Conservation (phyloP, 2,797 vertebrate genomes). For the Pseudopleuronectes americanus region DNA sequence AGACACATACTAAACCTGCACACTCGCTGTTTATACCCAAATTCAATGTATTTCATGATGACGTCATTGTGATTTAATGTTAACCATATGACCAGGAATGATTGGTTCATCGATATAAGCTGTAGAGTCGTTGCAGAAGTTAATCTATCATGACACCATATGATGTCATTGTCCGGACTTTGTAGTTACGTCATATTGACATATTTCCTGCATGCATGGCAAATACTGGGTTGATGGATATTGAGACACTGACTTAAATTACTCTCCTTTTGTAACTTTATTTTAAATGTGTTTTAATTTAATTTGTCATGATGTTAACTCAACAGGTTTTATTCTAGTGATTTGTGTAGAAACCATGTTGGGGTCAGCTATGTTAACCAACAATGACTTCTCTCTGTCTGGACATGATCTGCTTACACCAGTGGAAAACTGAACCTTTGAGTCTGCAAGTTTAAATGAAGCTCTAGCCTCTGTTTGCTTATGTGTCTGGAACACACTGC, state of each 20-base stretch:
- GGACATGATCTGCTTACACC: not conserved
- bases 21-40: too few relatives aligned
- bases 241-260: too few relatives aligned
- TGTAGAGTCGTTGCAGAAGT: not conserved
- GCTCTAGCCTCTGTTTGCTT: not conserved
- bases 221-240: too few relatives aligned
- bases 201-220: too few relatives aligned
- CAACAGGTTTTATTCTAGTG: too few relatives aligned
- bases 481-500: not conserved
- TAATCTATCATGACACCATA: not conserved
- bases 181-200: too few relatives aligned
- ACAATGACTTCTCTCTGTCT: not conserved
- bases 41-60: not conserved
- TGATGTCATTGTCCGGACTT: not conserved
- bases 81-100: not conserved
- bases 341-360: not conserved
- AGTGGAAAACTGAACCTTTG: not conserved
- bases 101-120: not conserved
- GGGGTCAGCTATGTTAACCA: not conserved
- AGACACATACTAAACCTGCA: too few relatives aligned
- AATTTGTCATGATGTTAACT: too few relatives aligned
- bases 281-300: too few relatives aligned
- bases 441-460: constrained; percentile 14
- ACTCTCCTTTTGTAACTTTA: too few relatives aligned
- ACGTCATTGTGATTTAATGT: not conserved